phyloP scores from a whole-genome alignment of 2,888 invertebrate species.

The Epirrita christyi region DNA sequence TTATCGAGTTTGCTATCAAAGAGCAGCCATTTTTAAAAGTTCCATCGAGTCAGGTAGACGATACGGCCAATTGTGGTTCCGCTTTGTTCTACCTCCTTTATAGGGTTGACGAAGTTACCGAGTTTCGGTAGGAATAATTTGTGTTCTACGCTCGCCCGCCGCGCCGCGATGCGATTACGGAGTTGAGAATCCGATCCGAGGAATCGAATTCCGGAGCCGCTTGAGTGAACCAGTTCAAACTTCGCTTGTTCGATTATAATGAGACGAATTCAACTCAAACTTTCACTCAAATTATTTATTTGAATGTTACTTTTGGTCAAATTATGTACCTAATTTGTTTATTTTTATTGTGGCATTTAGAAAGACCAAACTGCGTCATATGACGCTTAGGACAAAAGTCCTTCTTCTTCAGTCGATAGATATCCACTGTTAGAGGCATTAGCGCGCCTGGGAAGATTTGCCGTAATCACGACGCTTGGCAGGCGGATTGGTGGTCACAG shows the following conservation, averaged over 20 bases:
- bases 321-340: constrained; percentile 2
- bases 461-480: no score
- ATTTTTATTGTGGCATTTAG: neutral
- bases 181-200: constrained; percentile 74
- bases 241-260: constrained; percentile 65
- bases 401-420: no score
- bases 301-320: constrained; percentile 6
- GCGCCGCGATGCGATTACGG: constrained; percentile 75
- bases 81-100: constrained; percentile 81
- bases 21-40: constrained; percentile 82
- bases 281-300: constrained; percentile 19
- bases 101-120: constrained; percentile 80
- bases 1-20: constrained; percentile 81
- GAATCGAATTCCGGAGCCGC: constrained; percentile 68
- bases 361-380: no score
- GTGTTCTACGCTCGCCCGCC: constrained; percentile 75
- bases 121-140: constrained; percentile 81
- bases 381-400: no score
- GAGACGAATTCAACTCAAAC: constrained; percentile 37
- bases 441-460: no score
- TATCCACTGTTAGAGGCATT: no score
- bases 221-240: constrained; percentile 58
- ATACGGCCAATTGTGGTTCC: constrained; percentile 78
- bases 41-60: constrained; percentile 74
- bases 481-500: no score